A percentile compares a stretch with the other conserved stretches of the same genome.
Evolutionary conservation across 2,797 vertebrate species (phyloP).

Genomic region (Hyperoplus lanceolatus): DNA sequence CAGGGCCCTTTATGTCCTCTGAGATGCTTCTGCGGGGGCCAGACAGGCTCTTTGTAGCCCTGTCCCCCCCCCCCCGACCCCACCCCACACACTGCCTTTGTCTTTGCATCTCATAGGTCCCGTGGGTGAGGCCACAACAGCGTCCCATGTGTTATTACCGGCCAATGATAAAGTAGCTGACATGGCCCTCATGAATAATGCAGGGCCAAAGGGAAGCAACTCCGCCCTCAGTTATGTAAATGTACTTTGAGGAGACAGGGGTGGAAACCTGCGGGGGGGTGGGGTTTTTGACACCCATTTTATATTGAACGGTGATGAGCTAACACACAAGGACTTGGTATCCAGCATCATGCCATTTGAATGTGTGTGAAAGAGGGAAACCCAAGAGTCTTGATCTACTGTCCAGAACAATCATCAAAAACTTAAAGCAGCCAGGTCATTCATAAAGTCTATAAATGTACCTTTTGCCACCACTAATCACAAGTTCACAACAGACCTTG

Average conservation of each 20-base stretch:
- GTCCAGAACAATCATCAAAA: slow-evolving; percentile 12
- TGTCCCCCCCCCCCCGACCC: slow-evolving; percentile 45
- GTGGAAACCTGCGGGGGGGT: slow-evolving; percentile 35
- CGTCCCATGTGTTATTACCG: slow-evolving; percentile 77
- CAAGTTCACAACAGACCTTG: neutral
- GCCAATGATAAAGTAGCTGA: slow-evolving; percentile 85
- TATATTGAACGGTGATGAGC: slow-evolving; percentile 14
- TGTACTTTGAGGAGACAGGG: slow-evolving; percentile 63
- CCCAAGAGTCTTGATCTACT: slow-evolving; percentile 39
- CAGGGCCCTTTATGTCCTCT: slow-evolving; percentile 66
- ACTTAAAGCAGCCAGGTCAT: slow-evolving; percentile 1
- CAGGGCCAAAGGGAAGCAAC: slow-evolving; percentile 61
- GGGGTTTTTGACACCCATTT: slow-evolving; percentile 16
- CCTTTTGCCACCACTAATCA: neutral
- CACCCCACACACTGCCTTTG: slow-evolving; percentile 69
- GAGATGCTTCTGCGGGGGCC: slow-evolving; percentile 67
- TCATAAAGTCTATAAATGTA: neutral
- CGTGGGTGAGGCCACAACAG: slow-evolving; percentile 73
- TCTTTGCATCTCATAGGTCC: slow-evolving; percentile 74
- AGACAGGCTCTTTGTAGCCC: slow-evolving; percentile 76
- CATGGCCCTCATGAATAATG: slow-evolving; percentile 86
- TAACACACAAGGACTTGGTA: slow-evolving; percentile 8
- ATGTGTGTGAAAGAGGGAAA: slow-evolving; percentile 30
- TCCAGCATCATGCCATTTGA: slow-evolving; percentile 10
- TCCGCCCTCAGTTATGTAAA: slow-evolving; percentile 82